These are phyloP conservation scores for Pluvianellus socialis DNA, from an alignment of 2,113 vertebrate genomes.

Conservation along the genomic window DNA sequence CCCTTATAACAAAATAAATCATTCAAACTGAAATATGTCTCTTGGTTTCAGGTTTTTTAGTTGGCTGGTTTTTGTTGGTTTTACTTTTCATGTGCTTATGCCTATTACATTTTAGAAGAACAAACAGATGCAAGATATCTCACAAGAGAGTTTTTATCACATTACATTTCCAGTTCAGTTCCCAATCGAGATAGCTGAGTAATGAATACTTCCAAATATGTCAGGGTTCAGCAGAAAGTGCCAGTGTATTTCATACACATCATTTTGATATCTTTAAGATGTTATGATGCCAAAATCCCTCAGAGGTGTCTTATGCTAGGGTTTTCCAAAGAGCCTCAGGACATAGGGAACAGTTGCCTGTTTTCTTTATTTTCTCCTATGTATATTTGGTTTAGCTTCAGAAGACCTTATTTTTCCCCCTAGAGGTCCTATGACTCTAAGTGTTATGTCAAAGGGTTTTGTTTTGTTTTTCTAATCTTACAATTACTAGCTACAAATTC, in stretches of 20 bases:
- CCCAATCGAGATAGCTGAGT: not conserved
- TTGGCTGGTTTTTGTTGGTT: not conserved
- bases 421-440: not conserved
- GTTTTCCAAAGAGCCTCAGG: not conserved
- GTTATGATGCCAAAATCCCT: not conserved
- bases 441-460: not conserved
- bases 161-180: not conserved
- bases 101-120: not conserved
- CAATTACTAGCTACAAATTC: not conserved
- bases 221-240: not conserved
- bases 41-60: not conserved
- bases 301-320: not conserved
- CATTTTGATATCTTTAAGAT: not conserved
- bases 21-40: not conserved
- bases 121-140: not conserved
- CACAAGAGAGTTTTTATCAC: not conserved
- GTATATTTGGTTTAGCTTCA: not conserved
- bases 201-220: not conserved
- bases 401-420: not conserved
- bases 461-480: not conserved
- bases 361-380: not conserved
- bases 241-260: not conserved
- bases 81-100: not conserved
- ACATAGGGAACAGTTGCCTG: not conserved
- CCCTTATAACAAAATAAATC: not conserved